Conservation (phyloP, 2,888 invertebrate species). For the Pterostichus niger region DNA sequence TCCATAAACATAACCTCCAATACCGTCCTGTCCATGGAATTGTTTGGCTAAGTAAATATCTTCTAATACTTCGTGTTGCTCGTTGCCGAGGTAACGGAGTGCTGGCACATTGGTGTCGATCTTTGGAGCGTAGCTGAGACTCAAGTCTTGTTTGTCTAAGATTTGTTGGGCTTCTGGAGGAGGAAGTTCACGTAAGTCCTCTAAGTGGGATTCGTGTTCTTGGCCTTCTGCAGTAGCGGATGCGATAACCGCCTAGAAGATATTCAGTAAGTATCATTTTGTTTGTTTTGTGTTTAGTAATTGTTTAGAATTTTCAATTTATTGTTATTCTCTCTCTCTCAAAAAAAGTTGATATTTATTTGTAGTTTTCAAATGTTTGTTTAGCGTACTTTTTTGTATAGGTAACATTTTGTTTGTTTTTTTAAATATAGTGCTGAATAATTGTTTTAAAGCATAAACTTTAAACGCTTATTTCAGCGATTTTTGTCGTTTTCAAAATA, state of each 20-base stretch:
- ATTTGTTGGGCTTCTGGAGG: constrained; percentile 79
- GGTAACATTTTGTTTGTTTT: too few species aligned
- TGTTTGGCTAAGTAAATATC: constrained; percentile 86
- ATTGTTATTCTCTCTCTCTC: too few species aligned
- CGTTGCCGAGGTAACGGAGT: constrained; percentile 75
- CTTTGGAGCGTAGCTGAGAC: constrained; percentile 78
- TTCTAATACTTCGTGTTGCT: constrained; percentile 84
- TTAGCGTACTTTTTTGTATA: too few species aligned
- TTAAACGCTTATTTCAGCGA: too few species aligned
- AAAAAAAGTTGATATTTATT: too few species aligned
- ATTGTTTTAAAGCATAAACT: too few species aligned
- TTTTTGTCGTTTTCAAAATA: too few species aligned
- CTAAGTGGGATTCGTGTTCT: constrained; percentile 75
- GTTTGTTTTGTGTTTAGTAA: too few species aligned
- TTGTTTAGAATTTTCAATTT: not conserved
- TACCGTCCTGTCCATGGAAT: constrained; percentile 84
- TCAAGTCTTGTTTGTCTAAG: constrained; percentile 77
- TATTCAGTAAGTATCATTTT: not conserved
- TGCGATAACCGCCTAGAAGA: constrained; percentile 20
- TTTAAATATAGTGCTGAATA: too few species aligned
- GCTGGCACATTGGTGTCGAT: constrained; percentile 79
- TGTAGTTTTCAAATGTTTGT: too few species aligned
- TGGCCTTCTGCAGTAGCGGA: constrained; percentile 73
- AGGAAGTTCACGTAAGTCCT: constrained; percentile 75
- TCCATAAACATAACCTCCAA: constrained; percentile 86